A percentile compares a stretch with the other conserved stretches of the same genome.
Evolutionary conservation across 2,113 vertebrate species (phyloP).

Genomic region (Sprattus sprattus): DNA sequence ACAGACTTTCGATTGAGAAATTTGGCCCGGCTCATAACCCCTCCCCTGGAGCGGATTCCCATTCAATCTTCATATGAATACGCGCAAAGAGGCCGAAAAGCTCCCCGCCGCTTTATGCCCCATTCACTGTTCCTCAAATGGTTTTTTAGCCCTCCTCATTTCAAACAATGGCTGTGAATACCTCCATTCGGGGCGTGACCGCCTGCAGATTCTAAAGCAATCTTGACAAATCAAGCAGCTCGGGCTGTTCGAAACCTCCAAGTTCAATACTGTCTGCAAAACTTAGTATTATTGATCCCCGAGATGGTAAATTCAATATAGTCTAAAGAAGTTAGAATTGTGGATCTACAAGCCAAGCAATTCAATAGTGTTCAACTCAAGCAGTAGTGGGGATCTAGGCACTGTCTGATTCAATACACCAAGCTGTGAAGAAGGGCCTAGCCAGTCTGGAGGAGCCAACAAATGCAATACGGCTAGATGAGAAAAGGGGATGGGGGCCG

Average conservation of each 20-base stretch:
- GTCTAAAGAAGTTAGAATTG: constrained; percentile 78
- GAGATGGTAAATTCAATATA: constrained; percentile 77
- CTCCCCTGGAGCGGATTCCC: constrained; percentile 32
- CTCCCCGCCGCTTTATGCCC: constrained; percentile 49
- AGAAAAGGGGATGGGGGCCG: background rate
- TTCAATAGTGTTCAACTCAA: constrained; percentile 74
- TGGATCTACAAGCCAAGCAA: constrained; percentile 77
- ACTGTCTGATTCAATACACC: constrained; percentile 75
- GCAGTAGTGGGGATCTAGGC: constrained; percentile 71
- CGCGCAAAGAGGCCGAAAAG: constrained; percentile 24
- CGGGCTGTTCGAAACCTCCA: constrained; percentile 62
- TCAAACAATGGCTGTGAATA: constrained; percentile 58
- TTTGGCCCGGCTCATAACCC: constrained; percentile 25
- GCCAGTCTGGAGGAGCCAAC: constrained; percentile 68
- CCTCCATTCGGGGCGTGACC: constrained; percentile 59
- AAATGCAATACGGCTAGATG: constrained; percentile 72
- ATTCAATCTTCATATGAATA: constrained; percentile 52
- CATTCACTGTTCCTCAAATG: constrained; percentile 42
- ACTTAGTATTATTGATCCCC: constrained; percentile 78
- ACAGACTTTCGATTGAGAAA: constrained; percentile 40
- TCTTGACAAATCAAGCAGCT: constrained; percentile 61
- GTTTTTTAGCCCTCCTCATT: constrained; percentile 54
- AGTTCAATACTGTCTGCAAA: constrained; percentile 75
- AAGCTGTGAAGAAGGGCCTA: constrained; percentile 60
- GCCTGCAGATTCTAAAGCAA: constrained; percentile 67